Conservation (phyloP, 2,888 invertebrate species). For the Hirtodrosophila duncani region DNA sequence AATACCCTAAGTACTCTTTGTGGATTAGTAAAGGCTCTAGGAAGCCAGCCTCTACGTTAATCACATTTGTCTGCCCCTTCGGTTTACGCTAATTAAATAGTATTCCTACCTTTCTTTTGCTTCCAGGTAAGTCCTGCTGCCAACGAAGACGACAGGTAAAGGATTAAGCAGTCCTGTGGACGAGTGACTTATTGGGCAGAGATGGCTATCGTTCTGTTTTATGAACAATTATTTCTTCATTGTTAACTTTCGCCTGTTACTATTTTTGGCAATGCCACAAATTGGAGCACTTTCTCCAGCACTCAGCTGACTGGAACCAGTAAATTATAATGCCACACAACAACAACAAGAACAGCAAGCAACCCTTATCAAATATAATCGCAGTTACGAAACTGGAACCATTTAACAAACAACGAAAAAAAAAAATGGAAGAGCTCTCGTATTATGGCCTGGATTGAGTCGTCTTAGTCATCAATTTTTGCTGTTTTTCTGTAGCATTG, state of each 20-base stretch:
- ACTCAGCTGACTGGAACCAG: conserved; percentile 10
- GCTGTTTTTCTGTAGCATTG: conserved; percentile 17
- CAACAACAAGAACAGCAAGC: conserved; percentile 6
- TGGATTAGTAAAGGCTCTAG: conserved; percentile 8
- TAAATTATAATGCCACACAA: conserved; percentile 6
- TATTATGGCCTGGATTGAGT: conserved; percentile 48
- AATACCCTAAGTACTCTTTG: too few relatives aligned
- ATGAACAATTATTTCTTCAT: conserved; percentile 4
- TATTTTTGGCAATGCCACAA: conserved; percentile 6
- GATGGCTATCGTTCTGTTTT: conserved; percentile 24
- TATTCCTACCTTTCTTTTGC: conserved; percentile 16
- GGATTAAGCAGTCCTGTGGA: background rate
- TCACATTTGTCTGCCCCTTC: conserved; percentile 7
- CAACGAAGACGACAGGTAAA: background rate
- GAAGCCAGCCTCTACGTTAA: background rate
- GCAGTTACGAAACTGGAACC: too few relatives aligned
- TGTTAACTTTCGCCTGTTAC: conserved; percentile 12
- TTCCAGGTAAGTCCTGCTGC: conserved; percentile 54
- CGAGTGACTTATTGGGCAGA: conserved; percentile 7
- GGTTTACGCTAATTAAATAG: conserved; percentile 34
- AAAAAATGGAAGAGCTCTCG: conserved; percentile 3
- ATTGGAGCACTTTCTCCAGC: conserved; percentile 29
- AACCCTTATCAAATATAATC: conserved; percentile 51
- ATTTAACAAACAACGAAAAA: conserved; percentile 12
- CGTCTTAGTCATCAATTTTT: conserved; percentile 32